Base-by-base conservation (phyloP, 2,888 invertebrate species). In the Caenorhabditis sp. region DNA sequence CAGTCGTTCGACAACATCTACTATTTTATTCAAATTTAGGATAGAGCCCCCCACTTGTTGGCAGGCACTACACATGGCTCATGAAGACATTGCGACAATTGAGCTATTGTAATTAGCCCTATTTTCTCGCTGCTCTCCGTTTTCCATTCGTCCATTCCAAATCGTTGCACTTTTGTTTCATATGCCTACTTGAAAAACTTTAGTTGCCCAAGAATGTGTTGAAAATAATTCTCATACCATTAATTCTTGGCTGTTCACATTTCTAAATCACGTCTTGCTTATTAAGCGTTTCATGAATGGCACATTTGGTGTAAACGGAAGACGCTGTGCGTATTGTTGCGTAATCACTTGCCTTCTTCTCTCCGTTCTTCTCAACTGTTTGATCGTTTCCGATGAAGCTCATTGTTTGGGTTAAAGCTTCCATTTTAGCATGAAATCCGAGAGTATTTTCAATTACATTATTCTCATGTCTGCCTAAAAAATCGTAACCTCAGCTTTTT, bases 11-110 rank as follows among this genome's bases (percentile, higher is more conserved):
- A 61, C 60, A 67, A 65, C 62, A 56, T 68, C 72, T 76, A 76
- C 81, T 81, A 81, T 81, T 76, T 81, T 81, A 81, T 81, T 81
- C 81, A 81, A 81, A 81, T 81, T 74, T 65, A 74, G 74, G 72
- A 72, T 72, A 61, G 53, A 56, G 62, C 62, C 62, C n/a, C n/a
- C n/a, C 69, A 77, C 77, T 68, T 67, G 76, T 76, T 77, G 64
- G 67, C 37, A 51, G 4, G 32, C 32, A 32, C 9, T 53, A 67
- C 67, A 58, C 65, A 65, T 74, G 58, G 74, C 60, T 67, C 55
- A 69, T 64, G 69, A 69, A 47, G 56, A 77, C 69, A 69, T 64
- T 77, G 76, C 76, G 61, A 68, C 76, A 77, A 77, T 77, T 22
- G 65, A 74, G 76, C 50, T 24, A 64, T 60, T 28, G 65, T 74